These are phyloP conservation scores for Drosophila eugracilis DNA, from an alignment of 1,140 invertebrate genomes.

Conservation along the genomic window DNA sequence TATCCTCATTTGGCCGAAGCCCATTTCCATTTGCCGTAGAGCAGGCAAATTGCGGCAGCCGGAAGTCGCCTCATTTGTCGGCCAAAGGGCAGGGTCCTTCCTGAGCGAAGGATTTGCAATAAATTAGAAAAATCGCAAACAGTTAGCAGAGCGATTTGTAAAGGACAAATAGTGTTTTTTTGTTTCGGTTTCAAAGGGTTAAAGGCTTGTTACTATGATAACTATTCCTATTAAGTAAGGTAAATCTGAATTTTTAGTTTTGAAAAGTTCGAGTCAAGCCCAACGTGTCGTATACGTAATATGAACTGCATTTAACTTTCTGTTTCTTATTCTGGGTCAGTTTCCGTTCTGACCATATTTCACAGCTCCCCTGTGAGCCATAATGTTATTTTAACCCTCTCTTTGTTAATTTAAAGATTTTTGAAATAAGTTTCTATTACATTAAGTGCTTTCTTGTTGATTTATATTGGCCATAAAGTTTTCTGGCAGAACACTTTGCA, in stretches of 20 bases:
- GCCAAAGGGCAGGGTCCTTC: constrained; percentile 43
- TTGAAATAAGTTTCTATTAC: background rate
- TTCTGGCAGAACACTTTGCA: background rate
- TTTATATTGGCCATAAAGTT: background rate
- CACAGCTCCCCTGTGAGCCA: background rate
- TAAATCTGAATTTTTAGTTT: too few relatives aligned
- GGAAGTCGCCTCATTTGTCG: constrained; percentile 75
- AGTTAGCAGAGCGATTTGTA: background rate
- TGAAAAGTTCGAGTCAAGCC: too few relatives aligned
- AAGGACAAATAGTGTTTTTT: background rate
- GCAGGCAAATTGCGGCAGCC: constrained; percentile 51
- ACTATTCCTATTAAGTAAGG: too few relatives aligned
- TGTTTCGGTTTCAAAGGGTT: too few relatives aligned
- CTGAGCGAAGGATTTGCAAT: constrained; percentile 20
- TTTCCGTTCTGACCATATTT: background rate
- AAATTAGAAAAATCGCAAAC: constrained; percentile 4
- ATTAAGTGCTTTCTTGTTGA: constrained; percentile 6
- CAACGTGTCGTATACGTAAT: background rate
- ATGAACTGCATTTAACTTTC: too few relatives aligned
- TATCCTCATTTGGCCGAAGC: constrained; percentile 41
- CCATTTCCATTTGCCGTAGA: constrained; percentile 57
- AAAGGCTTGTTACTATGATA: too few relatives aligned
- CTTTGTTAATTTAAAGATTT: background rate
- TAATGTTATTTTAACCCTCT: background rate
- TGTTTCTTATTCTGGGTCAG: background rate